Evolutionary conservation across 2,113 vertebrate species (phyloP), one percentile per base, ranked within the genome.

Genomic region (Chitala chitala): DNA sequence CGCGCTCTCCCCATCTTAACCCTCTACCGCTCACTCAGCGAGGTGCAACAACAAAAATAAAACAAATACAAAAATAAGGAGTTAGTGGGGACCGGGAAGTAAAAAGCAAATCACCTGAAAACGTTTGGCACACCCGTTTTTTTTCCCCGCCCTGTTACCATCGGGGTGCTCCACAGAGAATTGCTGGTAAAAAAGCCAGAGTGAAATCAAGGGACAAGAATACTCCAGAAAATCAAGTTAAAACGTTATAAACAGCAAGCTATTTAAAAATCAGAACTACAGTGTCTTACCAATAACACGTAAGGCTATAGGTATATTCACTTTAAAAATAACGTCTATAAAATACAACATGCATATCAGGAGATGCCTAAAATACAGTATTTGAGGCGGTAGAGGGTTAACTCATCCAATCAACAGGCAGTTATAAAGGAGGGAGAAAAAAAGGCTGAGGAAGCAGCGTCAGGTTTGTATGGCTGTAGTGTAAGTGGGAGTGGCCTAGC

Each of bases 61-160:
- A 66, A 40, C 8, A 33, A 59, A 59, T 29, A 58, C 29, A 65
- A 66, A 66, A 66, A 66, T 69, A 48, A 78, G 70, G 73, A 76
- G 71, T 75, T 77, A 80, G 81, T 74, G 78, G 75, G 74, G 69
- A 78, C 74, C 69, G 78, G 78, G 78, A 80, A 80, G 76, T 77
- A 78, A 79, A 78, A 83, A 78, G 76, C 78, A 71, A 78, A 79
- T 84, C 83, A 84, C 81, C 78, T 80, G 81, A 75, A 81, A 82
- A 79, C 44, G 79, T 80, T 84, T 80, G 81, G 83, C 73, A 80
- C 82, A 82, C 77, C 82, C 80, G 76, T 84, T 84, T 82, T 84
- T 84, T 79, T 77, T 70, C 77, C 82, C 82, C 72, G 78, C 77
- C 78, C 80, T 78, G 80, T 80, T 82, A 80, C 73, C 82, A 79